Base-by-base conservation (phyloP, 92 coral and sea anemone genomes). In the Virgularia gustaviana region DNA sequence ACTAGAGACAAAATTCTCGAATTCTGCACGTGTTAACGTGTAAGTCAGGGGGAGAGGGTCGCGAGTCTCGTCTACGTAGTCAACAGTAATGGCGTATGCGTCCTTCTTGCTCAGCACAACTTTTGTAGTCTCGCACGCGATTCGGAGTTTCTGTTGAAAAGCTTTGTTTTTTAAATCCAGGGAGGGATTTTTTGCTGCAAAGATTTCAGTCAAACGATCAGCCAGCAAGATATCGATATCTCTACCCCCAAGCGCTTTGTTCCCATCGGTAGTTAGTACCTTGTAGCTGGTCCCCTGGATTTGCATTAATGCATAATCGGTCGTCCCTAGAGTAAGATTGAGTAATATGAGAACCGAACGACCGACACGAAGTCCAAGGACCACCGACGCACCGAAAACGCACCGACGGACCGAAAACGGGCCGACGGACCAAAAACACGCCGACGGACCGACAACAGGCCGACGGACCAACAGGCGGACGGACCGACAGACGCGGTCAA, bases 301-400 rank as follows among this genome's bases (percentile, higher is more conserved):
- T 49, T 67, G 74, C 74, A 67, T 67, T 6, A 67, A 19, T 10
- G 74, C 74, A 45, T 67, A 67, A 19, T 67, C 74, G 2, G 74
- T 67, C 23, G 74, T 67, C n/a, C n/a, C n/a, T n/a, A n/a, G n/a
- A n/a, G n/a, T n/a, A n/a, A n/a, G n/a, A n/a, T n/a, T n/a, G n/a
- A n/a, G n/a, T n/a, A n/a, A n/a, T n/a, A n/a, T n/a, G n/a, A n/a
- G n/a, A n/a, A n/a, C n/a, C n/a, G n/a, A n/a, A n/a, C n/a, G n/a
- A n/a, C n/a, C n/a, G n/a, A n/a, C n/a, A n/a, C n/a, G n/a, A n/a
- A n/a, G n/a, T n/a, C n/a, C n/a, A n/a, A n/a, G n/a, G n/a, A n/a
- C n/a, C n/a, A n/a, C n/a, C n/a, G n/a, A n/a, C n/a, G n/a, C n/a
- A n/a, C n/a, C n/a, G n/a, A n/a, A n/a, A n/a, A n/a, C n/a, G n/a